phyloP scores from a whole-genome alignment of 2,113 vertebrate species.

The Gopherus evgoodei region DNA sequence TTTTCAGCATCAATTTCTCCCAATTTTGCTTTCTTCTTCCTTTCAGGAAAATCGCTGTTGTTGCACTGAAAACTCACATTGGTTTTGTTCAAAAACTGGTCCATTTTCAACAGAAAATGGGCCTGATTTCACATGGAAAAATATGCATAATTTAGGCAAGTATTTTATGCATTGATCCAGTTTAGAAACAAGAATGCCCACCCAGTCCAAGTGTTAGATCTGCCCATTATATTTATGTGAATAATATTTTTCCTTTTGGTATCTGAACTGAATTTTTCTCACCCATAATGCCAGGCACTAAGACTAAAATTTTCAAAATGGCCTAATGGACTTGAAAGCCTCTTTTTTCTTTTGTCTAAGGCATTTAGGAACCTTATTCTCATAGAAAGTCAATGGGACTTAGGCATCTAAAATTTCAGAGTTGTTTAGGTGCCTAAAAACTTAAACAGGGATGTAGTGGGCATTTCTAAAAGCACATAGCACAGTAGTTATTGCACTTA shows the following conservation, averaged over 20 bases:
- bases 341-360: not conserved
- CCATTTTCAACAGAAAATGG: not conserved
- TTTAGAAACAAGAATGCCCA: not conserved
- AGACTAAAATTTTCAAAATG: not conserved
- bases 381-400: not conserved
- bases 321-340: not conserved
- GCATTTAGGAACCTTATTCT: not conserved
- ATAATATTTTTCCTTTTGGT: not conserved
- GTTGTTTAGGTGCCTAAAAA: not conserved
- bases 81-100: accelerated
- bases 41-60: not conserved
- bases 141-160: not conserved
- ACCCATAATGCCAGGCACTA: not conserved
- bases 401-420: not conserved
- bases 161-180: not conserved
- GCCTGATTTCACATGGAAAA: not conserved
- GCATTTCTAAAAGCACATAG: not conserved
- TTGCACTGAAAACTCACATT: not conserved
- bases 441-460: not conserved
- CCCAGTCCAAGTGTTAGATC: not conserved
- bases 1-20: not conserved
- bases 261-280: not conserved
- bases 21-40: not conserved
- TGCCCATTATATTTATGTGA: not conserved
- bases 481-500: not conserved